Evolutionary conservation across 2,888 invertebrate species (phyloP).

Genomic region (Amblyjoppa fuscipennis): DNA sequence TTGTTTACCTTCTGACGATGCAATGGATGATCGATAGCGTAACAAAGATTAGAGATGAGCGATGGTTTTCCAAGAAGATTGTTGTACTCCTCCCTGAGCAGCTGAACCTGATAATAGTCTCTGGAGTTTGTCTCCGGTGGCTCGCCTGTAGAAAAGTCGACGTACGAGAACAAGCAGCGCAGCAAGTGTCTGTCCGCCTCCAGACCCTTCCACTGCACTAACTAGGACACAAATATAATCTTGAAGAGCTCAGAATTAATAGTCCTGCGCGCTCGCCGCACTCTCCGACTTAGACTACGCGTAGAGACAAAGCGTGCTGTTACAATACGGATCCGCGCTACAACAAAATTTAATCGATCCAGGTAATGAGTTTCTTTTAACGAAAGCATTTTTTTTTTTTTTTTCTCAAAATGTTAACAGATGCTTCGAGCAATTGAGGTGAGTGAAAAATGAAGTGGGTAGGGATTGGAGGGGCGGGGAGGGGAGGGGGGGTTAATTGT

Average conservation of each 20-base stretch:
- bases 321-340: constrained; percentile 35
- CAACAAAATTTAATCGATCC: constrained; percentile 22
- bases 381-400: not conserved
- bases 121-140: constrained; percentile 86
- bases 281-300: constrained; percentile 21
- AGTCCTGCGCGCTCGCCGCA: constrained; percentile 3
- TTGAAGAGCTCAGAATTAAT: constrained; percentile 60
- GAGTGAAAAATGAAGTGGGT: not conserved
- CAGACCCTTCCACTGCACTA: constrained; percentile 96
- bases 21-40: constrained; percentile 93
- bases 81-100: constrained; percentile 92
- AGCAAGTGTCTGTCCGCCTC: constrained; percentile 99
- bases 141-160: constrained; percentile 91
- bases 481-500: not conserved
- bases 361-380: not conserved
- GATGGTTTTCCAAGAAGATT: constrained; percentile 94
- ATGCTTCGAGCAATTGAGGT: not conserved
- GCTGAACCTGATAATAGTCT: constrained; percentile 89
- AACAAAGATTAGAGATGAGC: constrained; percentile 94
- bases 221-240: constrained; percentile 86
- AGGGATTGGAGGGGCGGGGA: not conserved
- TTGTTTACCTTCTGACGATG: constrained; percentile 90
- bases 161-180: constrained; percentile 96
- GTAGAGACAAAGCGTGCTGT: constrained; percentile 9
- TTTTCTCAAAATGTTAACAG: constrained; percentile 16